Conservation (phyloP, 1,140 invertebrate species). For the Marisa cornuarietis region DNA sequence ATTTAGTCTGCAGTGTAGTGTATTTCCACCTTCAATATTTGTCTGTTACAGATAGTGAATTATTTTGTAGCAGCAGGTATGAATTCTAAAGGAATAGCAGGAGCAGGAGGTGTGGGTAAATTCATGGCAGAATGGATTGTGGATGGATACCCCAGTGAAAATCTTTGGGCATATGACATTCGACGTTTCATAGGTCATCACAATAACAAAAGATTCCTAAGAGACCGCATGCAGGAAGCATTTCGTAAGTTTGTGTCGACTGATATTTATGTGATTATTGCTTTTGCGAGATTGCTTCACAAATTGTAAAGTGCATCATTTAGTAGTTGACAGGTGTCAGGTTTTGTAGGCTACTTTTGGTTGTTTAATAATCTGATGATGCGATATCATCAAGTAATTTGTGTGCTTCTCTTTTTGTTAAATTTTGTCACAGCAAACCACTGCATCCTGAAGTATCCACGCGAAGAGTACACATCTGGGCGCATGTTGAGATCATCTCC, state of each 20-base stretch:
- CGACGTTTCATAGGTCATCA: conserved; percentile 93
- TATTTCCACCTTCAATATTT: too few species aligned
- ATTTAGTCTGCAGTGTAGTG: too few species aligned
- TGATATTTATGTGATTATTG: background rate
- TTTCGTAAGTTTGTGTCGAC: conserved; percentile 74
- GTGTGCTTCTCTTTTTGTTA: background rate
- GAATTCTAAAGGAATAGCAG: conserved; percentile 92
- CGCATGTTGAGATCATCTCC: conserved; percentile 92
- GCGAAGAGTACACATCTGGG: conserved; percentile 48
- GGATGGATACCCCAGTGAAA: conserved; percentile 74
- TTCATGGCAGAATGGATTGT: conserved; percentile 89
- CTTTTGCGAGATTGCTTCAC: too few species aligned
- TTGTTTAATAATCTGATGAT: background rate
- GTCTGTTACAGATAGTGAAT: conserved; percentile 78
- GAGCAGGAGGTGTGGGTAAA: conserved; percentile 92
- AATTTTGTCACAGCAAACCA: conserved; percentile 20
- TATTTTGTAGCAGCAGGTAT: conserved; percentile 96
- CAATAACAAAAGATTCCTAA: conserved; percentile 93
- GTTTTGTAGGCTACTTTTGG: background rate
- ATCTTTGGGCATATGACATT: conserved; percentile 92
- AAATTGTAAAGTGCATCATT: too few species aligned
- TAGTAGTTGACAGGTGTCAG: background rate
- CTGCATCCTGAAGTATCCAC: conserved; percentile 49
- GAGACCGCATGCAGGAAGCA: conserved; percentile 92
- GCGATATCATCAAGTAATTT: background rate